Percentiles rank a stretch among this genome's conserved stretches.
phyloP scores from a whole-genome alignment of 2,888 invertebrate genomes.

The Marronus borbonicus region DNA sequence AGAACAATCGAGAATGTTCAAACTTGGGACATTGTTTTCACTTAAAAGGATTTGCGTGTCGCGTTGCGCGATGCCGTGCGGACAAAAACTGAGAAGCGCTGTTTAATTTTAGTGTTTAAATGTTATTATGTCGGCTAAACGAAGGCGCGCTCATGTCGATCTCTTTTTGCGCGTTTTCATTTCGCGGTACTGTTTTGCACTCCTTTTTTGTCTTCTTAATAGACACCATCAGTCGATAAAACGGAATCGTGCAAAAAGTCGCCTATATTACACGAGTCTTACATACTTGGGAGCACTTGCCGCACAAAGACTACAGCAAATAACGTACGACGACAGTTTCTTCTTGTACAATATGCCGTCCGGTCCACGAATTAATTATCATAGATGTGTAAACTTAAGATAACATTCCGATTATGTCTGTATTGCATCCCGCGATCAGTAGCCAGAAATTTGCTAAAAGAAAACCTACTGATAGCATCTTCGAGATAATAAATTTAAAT shows the following conservation, averaged over 20 bases:
- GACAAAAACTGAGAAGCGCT: slow-evolving; percentile 47
- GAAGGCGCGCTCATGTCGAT: slow-evolving; percentile 44
- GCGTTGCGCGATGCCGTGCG: slow-evolving; percentile 41
- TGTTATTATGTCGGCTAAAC: slow-evolving; percentile 44
- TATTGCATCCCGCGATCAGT: background rate
- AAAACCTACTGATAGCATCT: background rate
- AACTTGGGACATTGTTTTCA: slow-evolving; percentile 48
- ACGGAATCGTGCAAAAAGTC: slow-evolving; percentile 47
- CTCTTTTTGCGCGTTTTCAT: slow-evolving; percentile 46
- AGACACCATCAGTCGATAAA: slow-evolving; percentile 47
- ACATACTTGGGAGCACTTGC: slow-evolving; percentile 15
- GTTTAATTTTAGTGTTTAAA: slow-evolving; percentile 51
- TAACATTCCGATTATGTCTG: slow-evolving; percentile 13
- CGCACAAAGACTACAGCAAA: background rate
- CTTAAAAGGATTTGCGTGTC: slow-evolving; percentile 52
- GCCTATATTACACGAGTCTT: slow-evolving; percentile 20
- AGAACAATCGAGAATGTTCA: slow-evolving; percentile 44
- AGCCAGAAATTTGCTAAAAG: background rate
- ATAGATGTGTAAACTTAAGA: background rate
- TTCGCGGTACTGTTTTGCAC: slow-evolving; percentile 24
- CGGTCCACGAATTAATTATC: slow-evolving; percentile 5
- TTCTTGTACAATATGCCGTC: background rate
- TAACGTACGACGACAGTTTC: background rate
- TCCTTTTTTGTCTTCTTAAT: slow-evolving; percentile 48
- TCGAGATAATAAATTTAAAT: background rate